These are phyloP conservation scores for Protonemura montana DNA, from an alignment of 2,888 invertebrate species.

Conservation along the genomic window DNA sequence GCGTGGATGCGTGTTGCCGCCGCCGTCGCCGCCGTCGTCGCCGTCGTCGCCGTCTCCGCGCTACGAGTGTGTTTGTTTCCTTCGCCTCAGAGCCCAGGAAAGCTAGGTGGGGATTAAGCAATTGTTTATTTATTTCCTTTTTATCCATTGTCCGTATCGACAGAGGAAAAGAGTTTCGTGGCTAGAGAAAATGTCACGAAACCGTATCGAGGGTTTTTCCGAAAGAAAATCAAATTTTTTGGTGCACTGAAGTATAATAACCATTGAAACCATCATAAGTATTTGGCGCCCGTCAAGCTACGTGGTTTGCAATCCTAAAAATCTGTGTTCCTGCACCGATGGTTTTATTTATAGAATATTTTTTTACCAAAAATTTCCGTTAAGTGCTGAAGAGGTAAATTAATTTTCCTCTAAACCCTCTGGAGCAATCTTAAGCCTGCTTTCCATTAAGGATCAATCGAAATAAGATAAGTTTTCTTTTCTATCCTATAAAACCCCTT, in stretches of 20 bases:
- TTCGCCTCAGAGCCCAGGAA: neutral
- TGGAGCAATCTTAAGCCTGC: neutral
- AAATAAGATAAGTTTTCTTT: neutral
- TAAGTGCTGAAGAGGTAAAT: neutral
- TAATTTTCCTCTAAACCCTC: neutral
- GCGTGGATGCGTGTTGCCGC: neutral
- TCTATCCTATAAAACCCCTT: neutral
- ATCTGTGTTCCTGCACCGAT: neutral
- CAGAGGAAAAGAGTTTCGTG: neutral
- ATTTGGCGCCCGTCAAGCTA: no score
- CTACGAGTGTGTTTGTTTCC: constrained; percentile 1
- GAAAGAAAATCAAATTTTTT: neutral
- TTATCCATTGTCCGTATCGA: neutral
- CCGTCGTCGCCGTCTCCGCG: no score
- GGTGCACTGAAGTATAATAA: no score
- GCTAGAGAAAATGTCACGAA: neutral
- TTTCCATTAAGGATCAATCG: neutral
- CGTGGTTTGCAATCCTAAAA: no score
- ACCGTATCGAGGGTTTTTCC: neutral
- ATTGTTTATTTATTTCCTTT: neutral
- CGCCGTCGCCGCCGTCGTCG: no score
- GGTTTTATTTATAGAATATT: neutral
- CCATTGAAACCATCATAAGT: no score
- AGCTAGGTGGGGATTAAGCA: neutral
- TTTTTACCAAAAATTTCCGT: neutral